Evolutionary conservation across 2,888 invertebrate species (phyloP), one percentile per base, ranked within the genome.

Genomic region (Cataglyphis livida): DNA sequence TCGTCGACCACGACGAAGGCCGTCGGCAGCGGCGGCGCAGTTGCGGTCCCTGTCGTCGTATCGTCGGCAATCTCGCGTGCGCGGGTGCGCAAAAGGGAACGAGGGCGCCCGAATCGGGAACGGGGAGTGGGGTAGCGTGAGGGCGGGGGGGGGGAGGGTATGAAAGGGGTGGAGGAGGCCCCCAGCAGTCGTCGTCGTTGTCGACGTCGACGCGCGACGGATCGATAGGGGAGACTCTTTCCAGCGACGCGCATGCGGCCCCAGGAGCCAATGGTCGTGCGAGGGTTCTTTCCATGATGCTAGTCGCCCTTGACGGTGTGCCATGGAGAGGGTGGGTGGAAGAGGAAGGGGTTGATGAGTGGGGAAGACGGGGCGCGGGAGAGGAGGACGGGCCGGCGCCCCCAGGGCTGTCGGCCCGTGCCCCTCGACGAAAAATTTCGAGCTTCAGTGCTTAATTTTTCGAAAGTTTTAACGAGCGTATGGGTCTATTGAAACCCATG

Each of bases 11-110:
- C 81, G 66, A 41, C 44, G 73, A 84, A 74, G 84, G 79, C 78
- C 78, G 82, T 71, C 82, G 81, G 78, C 66, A 78, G 87, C 81
- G 78, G 75, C 83, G 85, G 79, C 87, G 85, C 84, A 85, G 89
- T 90, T 51, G 91, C 90, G 91, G 91, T 89, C 88, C 84, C 76
- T 84, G 85, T 88, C 89, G 88, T 93, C 51, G 10, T 41, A 92
- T 93, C 93, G 91, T 90, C 88, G 85, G 88, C 91, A 90, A 93
- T 92, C 91, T 93, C 92, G 93, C 93, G 92, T 92, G 91, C 91
- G 89, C 91, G 90, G 88, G 90, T 93, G 90, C 92, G 92, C 89
- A 82, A 81, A 68, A 81, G 82, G 79, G 75, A 68, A 57, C 41
- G 82, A 64, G 35, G 35, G 44, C 64, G 62, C 70, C 62, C 51